These are phyloP conservation scores for Archips xylosteana DNA, from an alignment of 2,888 invertebrate species.

Conservation along the genomic window DNA sequence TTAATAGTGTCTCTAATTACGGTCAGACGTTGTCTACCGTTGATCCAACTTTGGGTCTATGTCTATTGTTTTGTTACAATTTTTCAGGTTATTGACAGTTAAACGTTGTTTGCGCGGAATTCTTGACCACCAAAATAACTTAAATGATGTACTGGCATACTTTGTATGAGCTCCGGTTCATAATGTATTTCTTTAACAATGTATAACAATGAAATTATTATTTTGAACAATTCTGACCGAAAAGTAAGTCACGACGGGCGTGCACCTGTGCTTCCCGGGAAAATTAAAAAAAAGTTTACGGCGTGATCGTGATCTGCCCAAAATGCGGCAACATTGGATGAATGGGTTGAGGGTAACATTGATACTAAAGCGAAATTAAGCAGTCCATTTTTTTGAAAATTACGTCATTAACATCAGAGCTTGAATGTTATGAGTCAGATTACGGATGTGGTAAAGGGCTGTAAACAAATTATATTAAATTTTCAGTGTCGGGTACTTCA, in stretches of 20 bases:
- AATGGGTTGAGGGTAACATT: constrained; percentile 37
- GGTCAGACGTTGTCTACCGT: neutral
- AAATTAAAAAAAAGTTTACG: constrained; percentile 61
- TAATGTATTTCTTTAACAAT: constrained; percentile 60
- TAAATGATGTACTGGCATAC: constrained; percentile 50
- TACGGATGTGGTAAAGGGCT: neutral
- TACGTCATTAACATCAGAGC: neutral
- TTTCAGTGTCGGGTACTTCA: constrained; percentile 64
- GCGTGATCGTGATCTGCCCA: constrained; percentile 63
- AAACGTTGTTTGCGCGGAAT: neutral
- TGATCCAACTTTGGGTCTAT: too few relatives aligned
- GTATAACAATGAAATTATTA: constrained; percentile 56
- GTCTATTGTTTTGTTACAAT: neutral
- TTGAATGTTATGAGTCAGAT: constrained; percentile 3
- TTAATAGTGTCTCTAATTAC: neutral
- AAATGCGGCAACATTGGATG: constrained; percentile 57
- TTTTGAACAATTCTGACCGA: constrained; percentile 60
- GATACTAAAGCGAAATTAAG: constrained; percentile 33
- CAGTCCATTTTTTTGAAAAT: constrained; percentile 23
- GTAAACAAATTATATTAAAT: constrained; percentile 56
- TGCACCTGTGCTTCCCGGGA: constrained; percentile 76
- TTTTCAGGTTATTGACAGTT: neutral
- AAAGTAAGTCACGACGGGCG: constrained; percentile 83
- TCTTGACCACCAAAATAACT: constrained; percentile 12
- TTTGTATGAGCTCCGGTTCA: constrained; percentile 59